Conservation (phyloP, 2,888 invertebrate species). For the Acanthosepion esculentum region DNA sequence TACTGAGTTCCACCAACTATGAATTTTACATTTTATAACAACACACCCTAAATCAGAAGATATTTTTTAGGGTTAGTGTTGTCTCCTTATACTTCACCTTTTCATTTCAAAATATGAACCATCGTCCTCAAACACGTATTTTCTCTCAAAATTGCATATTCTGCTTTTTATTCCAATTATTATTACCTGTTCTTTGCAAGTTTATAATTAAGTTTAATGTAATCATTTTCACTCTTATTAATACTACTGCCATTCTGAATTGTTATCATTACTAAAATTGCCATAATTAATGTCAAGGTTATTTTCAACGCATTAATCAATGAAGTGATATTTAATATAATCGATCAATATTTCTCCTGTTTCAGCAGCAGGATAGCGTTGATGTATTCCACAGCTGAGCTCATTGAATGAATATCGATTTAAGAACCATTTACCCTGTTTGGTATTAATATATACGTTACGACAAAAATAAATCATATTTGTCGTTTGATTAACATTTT, state of each 20-base stretch:
- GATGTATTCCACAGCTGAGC: neutral
- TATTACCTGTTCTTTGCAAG: neutral
- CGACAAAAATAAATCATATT: no score
- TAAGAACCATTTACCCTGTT: neutral
- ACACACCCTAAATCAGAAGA: no score
- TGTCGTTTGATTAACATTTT: no score
- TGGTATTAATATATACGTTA: neutral
- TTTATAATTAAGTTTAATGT: neutral
- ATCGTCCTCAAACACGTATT: neutral
- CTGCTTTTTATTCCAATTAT: neutral
- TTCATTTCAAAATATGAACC: neutral
- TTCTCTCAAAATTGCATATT: neutral
- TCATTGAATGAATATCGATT: neutral
- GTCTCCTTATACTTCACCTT: neutral
- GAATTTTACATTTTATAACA: no score
- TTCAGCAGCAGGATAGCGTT: neutral
- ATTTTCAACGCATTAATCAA: conserved; percentile 20
- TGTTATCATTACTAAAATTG: neutral
- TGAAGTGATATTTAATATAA: neutral
- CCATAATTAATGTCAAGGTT: conserved; percentile 4
- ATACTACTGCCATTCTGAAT: neutral
- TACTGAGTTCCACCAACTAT: neutral
- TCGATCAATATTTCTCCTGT: conserved; percentile 4
- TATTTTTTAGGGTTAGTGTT: no score
- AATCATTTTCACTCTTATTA: neutral